Conservation (phyloP, 2,797 vertebrate genomes). For the Craterocephalus amniculus region DNA sequence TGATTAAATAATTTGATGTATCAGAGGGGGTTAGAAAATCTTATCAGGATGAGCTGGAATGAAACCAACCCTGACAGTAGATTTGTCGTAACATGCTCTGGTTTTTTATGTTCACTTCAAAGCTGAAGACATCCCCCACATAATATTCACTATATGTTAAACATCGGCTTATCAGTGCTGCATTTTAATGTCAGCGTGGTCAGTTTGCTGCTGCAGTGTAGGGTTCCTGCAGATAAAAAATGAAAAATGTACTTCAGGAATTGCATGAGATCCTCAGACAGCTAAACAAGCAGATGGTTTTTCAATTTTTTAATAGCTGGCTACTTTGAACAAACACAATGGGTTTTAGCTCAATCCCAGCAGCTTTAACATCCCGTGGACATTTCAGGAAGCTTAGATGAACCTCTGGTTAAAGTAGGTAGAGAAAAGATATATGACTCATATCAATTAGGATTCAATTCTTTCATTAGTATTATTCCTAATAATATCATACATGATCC, state of each 20-base stretch:
- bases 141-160: neutral
- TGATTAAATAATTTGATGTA: neutral
- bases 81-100: neutral
- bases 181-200: neutral
- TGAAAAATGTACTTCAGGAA: neutral
- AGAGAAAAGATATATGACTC: neutral
- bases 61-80: neutral
- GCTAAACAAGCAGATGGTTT: neutral
- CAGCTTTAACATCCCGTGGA: neutral
- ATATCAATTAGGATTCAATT: slow-evolving; percentile 1
- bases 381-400: neutral
- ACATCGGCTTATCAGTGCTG: neutral
- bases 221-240: neutral
- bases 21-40: neutral
- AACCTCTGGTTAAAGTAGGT: no score
- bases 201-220: neutral
- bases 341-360: neutral
- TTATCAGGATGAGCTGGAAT: neutral
- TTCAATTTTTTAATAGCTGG: neutral
- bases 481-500: slow-evolving; percentile 23
- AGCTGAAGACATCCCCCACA: neutral
- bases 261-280: neutral
- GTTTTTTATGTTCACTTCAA: neutral
- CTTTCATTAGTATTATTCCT: slow-evolving; percentile 14
- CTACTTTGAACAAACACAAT: neutral